A percentile compares a stretch with the other conserved stretches of the same genome.
phyloP scores from a whole-genome alignment of 2,113 vertebrate genomes.

The Sminthopsis crassicaudata region DNA sequence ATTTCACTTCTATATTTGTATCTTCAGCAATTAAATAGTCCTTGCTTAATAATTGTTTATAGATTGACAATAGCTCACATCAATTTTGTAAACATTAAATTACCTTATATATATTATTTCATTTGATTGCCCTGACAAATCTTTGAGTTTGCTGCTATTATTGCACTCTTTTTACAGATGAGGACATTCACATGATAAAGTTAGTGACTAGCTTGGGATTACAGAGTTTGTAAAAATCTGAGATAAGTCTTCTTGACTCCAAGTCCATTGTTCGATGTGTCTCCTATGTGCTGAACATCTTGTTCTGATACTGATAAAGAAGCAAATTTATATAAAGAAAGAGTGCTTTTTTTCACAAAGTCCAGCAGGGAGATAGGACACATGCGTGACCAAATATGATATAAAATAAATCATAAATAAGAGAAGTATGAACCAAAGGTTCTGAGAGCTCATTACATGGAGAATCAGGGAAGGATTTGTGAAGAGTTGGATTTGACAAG shows the following conservation, averaged over 20 bases:
- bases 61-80: neutral
- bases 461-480: neutral
- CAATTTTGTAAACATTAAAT: neutral
- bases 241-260: neutral
- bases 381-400: neutral
- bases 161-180: neutral
- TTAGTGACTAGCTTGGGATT: neutral
- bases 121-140: neutral
- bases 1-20: neutral
- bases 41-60: neutral
- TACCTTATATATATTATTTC: neutral
- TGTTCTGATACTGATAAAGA: neutral
- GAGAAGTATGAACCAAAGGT: neutral
- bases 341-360: neutral
- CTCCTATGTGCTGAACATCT: neutral
- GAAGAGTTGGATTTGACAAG: neutral
- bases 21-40: neutral
- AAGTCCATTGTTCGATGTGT: neutral
- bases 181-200: neutral
- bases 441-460: neutral
- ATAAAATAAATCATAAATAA: neutral
- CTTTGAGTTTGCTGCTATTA: neutral
- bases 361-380: neutral
- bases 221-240: neutral
- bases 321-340: neutral